These are phyloP conservation scores for Pristis pectinata DNA, from an alignment of 2,797 vertebrate genomes.

Conservation along the genomic window DNA sequence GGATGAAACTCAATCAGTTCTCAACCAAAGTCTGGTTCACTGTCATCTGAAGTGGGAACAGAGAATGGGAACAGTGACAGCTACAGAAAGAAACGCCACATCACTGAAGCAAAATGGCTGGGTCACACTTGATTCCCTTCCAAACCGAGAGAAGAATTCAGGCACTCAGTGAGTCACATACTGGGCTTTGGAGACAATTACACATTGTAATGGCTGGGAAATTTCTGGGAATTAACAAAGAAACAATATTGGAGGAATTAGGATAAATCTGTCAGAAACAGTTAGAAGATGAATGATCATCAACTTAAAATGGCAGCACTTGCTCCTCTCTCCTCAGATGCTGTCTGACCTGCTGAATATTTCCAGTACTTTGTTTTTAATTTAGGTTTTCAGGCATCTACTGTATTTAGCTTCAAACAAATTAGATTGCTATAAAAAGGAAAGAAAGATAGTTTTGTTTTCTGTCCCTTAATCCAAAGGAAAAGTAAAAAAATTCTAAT, in stretches of 20 bases:
- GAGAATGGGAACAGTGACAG: neutral
- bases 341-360: too few species aligned
- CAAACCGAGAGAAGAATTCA: neutral
- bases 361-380: too few species aligned
- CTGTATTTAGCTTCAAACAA: neutral
- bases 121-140: neutral
- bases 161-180: neutral
- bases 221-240: neutral
- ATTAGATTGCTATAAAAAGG: neutral
- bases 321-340: too few species aligned
- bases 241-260: too few species aligned
- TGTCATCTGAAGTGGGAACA: neutral
- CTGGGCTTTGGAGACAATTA: neutral
- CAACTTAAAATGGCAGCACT: too few species aligned
- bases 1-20: neutral
- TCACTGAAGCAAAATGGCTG: neutral
- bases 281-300: too few species aligned
- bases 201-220: neutral
- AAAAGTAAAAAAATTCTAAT: neutral
- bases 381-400: too few species aligned
- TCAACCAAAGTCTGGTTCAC: neutral
- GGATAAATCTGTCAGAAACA: too few species aligned
- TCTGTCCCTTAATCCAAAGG: neutral
- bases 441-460: neutral
- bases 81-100: neutral